Base-by-base conservation (phyloP, 1,140 invertebrate genomes). In the Tribolium madens region DNA sequence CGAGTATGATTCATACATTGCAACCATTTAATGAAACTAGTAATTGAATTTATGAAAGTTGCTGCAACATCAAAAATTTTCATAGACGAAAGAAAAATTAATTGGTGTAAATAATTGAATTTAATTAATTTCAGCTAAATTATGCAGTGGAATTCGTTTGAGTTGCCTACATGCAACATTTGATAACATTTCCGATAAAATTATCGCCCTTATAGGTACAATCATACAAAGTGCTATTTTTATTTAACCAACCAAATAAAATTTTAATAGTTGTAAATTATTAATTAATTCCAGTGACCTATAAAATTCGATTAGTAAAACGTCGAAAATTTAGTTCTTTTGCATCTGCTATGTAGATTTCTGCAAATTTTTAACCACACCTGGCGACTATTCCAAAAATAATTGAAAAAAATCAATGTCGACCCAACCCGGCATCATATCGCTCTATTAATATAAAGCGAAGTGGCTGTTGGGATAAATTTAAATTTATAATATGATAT, bases 401-500 rank as follows among this genome's bases (percentile, higher is more conserved):
- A 64, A 33, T 57, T 57, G 21, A 1, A 33, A 33, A 60, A 64
- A 64, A 64, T 64, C 57, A 64, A 64, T 64, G 12, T 4, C 10
- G 26, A 60, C 53, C 50, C 1, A 36, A 60, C 21, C 53, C 53
- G n/a, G 53, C 1, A 31, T 7, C 9, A 7, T 60, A 1, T 60
- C 6, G 4, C 4, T 60, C 9, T 47, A 47, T 26, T 21, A 60
- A 60, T 60, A 13, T 47, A 13, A 47, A 7, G 48, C 10, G 15
- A 64, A 64, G 14, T n/a, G 21, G 14, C 36, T 42, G 36, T 42
- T 15, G 57, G 31, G 36, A 12, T 31, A 18, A 33, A 64, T 64
- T 64, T 64, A 64, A 64, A 64, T 64, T 64, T 64, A 64, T 64
- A 64, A 64, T 64, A 1, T 13, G 57, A 64, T 33, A 33, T 64